Base-by-base conservation (phyloP, 2,113 vertebrate genomes). In the Psilopogon haemacephalus region DNA sequence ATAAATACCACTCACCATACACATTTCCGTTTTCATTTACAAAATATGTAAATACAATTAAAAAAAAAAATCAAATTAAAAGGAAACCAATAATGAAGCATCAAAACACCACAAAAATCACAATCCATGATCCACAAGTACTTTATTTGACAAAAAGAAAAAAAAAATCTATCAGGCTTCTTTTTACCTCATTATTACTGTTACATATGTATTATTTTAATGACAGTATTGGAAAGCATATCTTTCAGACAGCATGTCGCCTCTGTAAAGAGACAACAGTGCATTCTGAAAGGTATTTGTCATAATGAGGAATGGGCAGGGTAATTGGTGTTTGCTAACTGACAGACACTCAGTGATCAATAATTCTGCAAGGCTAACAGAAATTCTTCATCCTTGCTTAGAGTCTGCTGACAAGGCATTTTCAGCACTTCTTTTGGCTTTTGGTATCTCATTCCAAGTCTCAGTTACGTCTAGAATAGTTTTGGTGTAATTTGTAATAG, bases 291-390 rank as follows among this genome's bases (percentile, higher is more conserved):
- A 95, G 88, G 92, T 91, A 95, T 95, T 95, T 89, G 86, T 84
- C 94, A 94, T 82, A 89, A 95, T 97, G 96, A 98, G 84, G 84
- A 97, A 97, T 95, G 92, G 84, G 93, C 88, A 90, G 75, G 71
- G 46, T 96, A 97, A 97, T 97, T 97, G 93, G 86, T 97, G 94
- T 96, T 96, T 98, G 90, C 89, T 96, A 97, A 96, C 89, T 50
- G 82, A 96, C 90, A 95, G 81, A 91, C 89, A 93, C 84, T 91
- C 33, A n/a, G 64, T 86, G 96, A 95, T 94, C 95, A 1, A 96
- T 95, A 93, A 89, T 93, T 89, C 76, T 85, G 83, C 79, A 94
- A 68, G 55, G 32, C 89, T 93, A 93, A 95, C n/a, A 95, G 92
- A 81, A 95, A 95, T 86, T 96, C 86, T 74, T 90, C 92, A 93